These are phyloP conservation scores for Lerema accius DNA, from an alignment of 1,140 invertebrate species.

Conservation along the genomic window DNA sequence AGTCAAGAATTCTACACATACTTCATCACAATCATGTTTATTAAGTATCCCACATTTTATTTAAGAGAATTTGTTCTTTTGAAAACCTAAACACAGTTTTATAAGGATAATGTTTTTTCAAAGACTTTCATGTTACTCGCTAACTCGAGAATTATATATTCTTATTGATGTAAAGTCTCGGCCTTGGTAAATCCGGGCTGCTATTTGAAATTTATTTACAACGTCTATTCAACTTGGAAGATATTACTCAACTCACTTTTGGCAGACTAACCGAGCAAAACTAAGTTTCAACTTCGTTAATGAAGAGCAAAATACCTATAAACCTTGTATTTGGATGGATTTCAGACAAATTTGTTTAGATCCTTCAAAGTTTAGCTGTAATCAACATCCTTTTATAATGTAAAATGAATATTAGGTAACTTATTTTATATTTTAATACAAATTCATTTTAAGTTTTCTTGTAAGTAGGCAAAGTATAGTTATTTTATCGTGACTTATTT, in stretches of 20 bases:
- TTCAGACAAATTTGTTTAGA: not conserved
- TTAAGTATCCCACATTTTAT: no score
- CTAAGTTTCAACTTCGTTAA: conserved; percentile 1
- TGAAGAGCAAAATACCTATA: conserved; percentile 2
- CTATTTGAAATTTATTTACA: conserved; percentile 6
- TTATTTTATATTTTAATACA: no score
- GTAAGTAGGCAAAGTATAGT: no score
- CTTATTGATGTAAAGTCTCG: not conserved
- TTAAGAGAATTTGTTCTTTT: no score
- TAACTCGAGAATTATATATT: not conserved
- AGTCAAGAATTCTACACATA: not conserved
- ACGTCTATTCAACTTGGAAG: not conserved
- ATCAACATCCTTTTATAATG: conserved; percentile 3
- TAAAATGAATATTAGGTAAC: no score
- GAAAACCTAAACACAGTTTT: no score
- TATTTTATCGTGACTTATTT: no score
- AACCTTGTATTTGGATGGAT: conserved; percentile 1
- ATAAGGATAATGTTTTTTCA: no score
- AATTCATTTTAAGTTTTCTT: no score
- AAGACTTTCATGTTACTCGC: not conserved
- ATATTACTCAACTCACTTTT: conserved; percentile 1
- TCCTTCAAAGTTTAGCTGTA: not conserved
- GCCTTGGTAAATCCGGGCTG: not conserved
- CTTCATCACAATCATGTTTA: no score
- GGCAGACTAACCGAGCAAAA: conserved; percentile 3